Evolutionary conservation across 1,140 invertebrate genomes (phyloP), one percentile per base, ranked within the genome.

Genomic region (Anoplophora glabripennis): DNA sequence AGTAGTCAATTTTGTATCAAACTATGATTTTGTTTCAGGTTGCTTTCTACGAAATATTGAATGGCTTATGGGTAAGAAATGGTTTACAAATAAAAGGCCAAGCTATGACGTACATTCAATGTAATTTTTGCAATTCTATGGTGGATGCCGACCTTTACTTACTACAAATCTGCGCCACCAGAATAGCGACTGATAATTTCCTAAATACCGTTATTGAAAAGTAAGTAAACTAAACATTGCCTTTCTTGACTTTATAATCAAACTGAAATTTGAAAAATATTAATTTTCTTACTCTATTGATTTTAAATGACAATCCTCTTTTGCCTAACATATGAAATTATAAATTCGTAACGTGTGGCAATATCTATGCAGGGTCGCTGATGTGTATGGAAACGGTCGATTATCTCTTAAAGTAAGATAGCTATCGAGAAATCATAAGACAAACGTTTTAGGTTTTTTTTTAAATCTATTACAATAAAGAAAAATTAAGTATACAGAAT

Each of bases 21-120:
- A 21, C 4, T 9, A n/a, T 51, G 38, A 40, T 53, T 40, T 53
- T 55, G 46, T 78, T 82, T 38, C 78, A 97, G 91, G 93, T 92
- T 54, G 88, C 92, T 0, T 94, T 96, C 77, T 93, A 96, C 76
- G 95, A 98, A 81, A 96, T 98, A 66, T 79, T 95, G 45, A 89
- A 89, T 66, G 92, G 92, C 10, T 84, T 97, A 68, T 98, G 96
- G 96, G 92, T 98, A 21, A 83, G 95, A 51, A 98, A 98, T 79
- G 96, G 96, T 0, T 80, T 97, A 1, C 96, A 98, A 81, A 98
- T 98, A 64, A 94, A 94, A 77, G 94, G 94, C 10, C 95, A 98
- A 79, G 94, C 95, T 4, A 98, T 98, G 93, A 98, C 96, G 14
- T 99, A 98, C 73, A 94, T 98, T 64, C 96, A 98, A 75, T 95